Evolutionary conservation across 2,113 vertebrate genomes (phyloP).

Genomic region (Platichthys flesus): DNA sequence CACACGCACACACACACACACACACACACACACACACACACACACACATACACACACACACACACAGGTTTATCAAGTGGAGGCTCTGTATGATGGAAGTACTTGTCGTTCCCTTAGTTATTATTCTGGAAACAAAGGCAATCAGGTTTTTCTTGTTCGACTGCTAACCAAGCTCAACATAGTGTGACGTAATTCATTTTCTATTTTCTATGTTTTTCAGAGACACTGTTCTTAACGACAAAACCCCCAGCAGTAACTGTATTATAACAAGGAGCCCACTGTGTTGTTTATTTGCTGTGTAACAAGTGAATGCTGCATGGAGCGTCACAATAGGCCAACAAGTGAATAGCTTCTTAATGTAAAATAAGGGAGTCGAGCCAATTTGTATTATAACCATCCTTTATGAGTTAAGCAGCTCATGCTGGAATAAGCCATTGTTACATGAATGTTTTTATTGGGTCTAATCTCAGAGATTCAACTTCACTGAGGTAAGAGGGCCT

Average conservation of each 20-base stretch:
- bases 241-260: neutral
- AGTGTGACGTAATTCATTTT: neutral
- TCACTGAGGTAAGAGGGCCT: neutral
- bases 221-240: neutral
- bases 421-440: too few relatives aligned
- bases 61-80: neutral
- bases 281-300: neutral
- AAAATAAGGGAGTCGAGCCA: neutral
- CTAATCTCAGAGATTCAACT: neutral
- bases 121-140: neutral
- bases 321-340: constrained; percentile 1
- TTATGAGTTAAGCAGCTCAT: too few relatives aligned
- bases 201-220: neutral
- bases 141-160: neutral
- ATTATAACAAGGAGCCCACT: neutral
- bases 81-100: neutral
- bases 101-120: neutral
- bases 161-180: neutral
- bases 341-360: neutral
- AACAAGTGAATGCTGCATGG: neutral
- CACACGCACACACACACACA: neutral
- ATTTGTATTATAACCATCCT: too few relatives aligned
- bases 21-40: neutral
- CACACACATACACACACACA: neutral
- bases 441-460: too few relatives aligned